Evolutionary conservation across 2,888 invertebrate genomes (phyloP).

Genomic region (Agriopis marginaria): DNA sequence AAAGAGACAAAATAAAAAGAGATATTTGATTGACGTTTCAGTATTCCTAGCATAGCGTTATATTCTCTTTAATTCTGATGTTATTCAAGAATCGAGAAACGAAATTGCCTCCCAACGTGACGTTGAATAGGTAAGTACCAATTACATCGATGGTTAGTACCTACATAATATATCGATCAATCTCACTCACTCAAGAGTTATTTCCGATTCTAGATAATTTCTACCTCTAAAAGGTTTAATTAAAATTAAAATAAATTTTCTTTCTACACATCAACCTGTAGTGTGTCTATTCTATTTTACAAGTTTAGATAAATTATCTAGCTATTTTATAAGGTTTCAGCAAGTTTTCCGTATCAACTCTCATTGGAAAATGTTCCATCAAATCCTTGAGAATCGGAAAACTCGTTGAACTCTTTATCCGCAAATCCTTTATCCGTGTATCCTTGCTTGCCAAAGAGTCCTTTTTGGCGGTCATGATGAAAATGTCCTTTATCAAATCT

Average conservation of each 20-base stretch:
- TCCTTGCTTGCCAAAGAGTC: constrained; percentile 78
- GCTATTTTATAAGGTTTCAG: background rate
- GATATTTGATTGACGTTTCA: too few species aligned
- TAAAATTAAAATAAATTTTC: background rate
- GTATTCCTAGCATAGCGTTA: too few species aligned
- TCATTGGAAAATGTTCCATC: constrained; percentile 65
- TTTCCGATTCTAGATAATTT: background rate
- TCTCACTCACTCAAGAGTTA: too few species aligned
- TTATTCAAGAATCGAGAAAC: too few species aligned
- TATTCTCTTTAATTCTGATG: too few species aligned
- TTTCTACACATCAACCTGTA: background rate
- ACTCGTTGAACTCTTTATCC: constrained; percentile 79
- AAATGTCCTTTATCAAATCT: constrained; percentile 71
- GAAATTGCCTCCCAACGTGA: too few species aligned
- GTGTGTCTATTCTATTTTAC: background rate
- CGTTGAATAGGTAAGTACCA: too few species aligned
- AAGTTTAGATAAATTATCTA: background rate
- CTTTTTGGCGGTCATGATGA: constrained; percentile 76
- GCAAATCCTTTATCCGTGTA: constrained; percentile 81
- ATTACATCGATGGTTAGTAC: too few species aligned
- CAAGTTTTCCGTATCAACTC: constrained; percentile 34
- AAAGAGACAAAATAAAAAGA: too few species aligned
- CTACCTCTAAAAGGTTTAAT: background rate
- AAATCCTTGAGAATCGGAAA: constrained; percentile 77
- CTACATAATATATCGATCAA: too few species aligned